phyloP scores from a whole-genome alignment of 2,797 vertebrate genomes.

The Aplochiton taeniatus region DNA sequence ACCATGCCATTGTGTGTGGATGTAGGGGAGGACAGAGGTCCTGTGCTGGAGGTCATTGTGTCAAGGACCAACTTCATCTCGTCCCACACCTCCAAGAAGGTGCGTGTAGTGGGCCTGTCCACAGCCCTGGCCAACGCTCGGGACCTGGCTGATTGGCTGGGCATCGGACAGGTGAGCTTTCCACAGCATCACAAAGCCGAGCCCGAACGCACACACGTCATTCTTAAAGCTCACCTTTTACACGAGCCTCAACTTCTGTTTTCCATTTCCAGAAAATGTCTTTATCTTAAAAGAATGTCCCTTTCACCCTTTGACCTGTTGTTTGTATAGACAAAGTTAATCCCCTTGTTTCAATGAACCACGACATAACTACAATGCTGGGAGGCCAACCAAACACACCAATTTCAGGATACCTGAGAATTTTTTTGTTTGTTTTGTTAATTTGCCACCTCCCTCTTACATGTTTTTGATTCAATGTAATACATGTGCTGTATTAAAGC shows the following conservation, averaged over 20 bases:
- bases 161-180: slow-evolving; percentile 85
- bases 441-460: slow-evolving; percentile 29
- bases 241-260: neutral
- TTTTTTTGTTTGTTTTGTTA: slow-evolving; percentile 15
- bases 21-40: slow-evolving; percentile 94
- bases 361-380: slow-evolving; percentile 6
- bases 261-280: too few species aligned
- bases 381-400: slow-evolving; percentile 24
- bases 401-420: slow-evolving; percentile 7
- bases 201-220: too few species aligned
- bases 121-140: slow-evolving; percentile 97
- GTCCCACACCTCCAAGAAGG: slow-evolving; percentile 89
- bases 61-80: slow-evolving; percentile 99
- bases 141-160: slow-evolving; percentile 97
- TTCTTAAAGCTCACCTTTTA: too few species aligned
- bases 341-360: slow-evolving; percentile 5
- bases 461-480: slow-evolving; percentile 24
- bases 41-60: slow-evolving; percentile 96
- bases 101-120: slow-evolving; percentile 93
- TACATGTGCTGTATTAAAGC: slow-evolving; percentile 35
- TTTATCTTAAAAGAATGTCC: neutral
- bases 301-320: slow-evolving; percentile 5
- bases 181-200: neutral
- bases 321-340: slow-evolving; percentile 6
- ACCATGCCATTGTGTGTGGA: slow-evolving; percentile 8